Evolutionary conservation across 2,797 vertebrate genomes (phyloP).

Genomic region (Bradypodion ventrale): DNA sequence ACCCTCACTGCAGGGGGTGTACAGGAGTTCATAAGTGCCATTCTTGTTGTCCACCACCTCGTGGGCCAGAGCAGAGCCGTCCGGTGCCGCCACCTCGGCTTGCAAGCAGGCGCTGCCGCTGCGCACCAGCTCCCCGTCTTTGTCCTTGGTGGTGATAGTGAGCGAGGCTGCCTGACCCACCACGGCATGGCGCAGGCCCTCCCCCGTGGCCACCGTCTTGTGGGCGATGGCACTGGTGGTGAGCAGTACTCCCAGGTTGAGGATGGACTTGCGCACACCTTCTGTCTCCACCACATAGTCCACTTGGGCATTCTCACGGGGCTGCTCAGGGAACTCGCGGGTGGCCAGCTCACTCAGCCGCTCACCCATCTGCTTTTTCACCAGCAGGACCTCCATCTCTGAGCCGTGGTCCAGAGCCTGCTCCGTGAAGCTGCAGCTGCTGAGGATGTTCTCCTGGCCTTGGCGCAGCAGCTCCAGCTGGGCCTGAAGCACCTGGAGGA

Average conservation of each 20-base stretch:
- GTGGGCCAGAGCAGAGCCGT: constrained; percentile 75
- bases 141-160: constrained; percentile 96
- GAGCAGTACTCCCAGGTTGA: constrained; percentile 89
- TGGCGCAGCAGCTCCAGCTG: constrained; percentile 87
- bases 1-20: constrained; percentile 84
- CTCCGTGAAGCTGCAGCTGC: constrained; percentile 92
- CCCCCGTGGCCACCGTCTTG: constrained; percentile 90
- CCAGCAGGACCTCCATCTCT: constrained; percentile 84
- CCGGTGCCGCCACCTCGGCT: constrained; percentile 80
- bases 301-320: constrained; percentile 92
- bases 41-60: constrained; percentile 94
- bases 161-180: constrained; percentile 89
- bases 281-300: constrained; percentile 91
- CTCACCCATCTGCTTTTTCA: constrained; percentile 96
- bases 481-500: constrained; percentile 84
- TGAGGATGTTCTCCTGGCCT: constrained; percentile 93
- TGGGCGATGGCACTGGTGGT: constrained; percentile 91
- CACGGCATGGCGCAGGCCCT: constrained; percentile 88
- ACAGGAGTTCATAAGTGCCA: constrained; percentile 92
- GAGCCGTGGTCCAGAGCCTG: constrained; percentile 84
- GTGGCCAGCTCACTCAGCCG: constrained; percentile 85
- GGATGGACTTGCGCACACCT: constrained; percentile 89
- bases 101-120: constrained; percentile 88
- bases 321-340: constrained; percentile 88
- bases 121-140: constrained; percentile 89